Base-by-base conservation (phyloP, 2,113 vertebrate species). In the Amphiprion ocellaris region DNA sequence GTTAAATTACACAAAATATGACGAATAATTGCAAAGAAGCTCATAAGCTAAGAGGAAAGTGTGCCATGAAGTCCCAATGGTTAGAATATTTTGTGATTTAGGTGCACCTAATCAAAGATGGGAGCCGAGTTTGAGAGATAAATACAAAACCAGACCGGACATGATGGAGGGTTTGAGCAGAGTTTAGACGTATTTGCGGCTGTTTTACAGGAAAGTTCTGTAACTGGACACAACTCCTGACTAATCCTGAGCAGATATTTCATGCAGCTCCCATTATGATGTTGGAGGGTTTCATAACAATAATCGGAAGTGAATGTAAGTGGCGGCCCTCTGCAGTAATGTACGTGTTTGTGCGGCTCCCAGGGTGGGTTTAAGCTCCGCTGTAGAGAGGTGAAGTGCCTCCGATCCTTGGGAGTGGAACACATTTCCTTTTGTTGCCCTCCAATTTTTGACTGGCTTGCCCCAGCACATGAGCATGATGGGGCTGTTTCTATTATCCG, bases 401-500 rank as follows among this genome's bases (percentile, higher is more conserved):
- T 84, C 87, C 75, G 65, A 81, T 90, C 77, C 86, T 84, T 78
- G 82, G 89, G 71, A 87, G 75, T 77, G 76, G 78, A 90, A 74
- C 75, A 68, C 87, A 86, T 91, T 92, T 89, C 82, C 90, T 90
- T 93, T 93, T 92, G 88, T 93, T 81, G 84, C 87, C 82, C 89
- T 91, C 70, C 73, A 86, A 82, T 89, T 90, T 93, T 90, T 91
- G 89, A 91, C 90, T 88, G 75, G 81, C 59, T 74, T 84, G 83
- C 89, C 83, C 90, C 84, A 58, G 90, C 80, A 69, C 86, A 89
- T 88, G 89, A 92, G 83, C 78, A 86, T 90, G 91, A 92, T 91
- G 89, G 89, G 93, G 81, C 90, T 90, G 78, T 89, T 93, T 86
- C 93, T 91, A 90, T 94, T 93, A 90, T 93, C 81, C 79, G 74